phyloP scores from a whole-genome alignment of 2,797 vertebrate species.

The Peromyscus melanophrys region DNA sequence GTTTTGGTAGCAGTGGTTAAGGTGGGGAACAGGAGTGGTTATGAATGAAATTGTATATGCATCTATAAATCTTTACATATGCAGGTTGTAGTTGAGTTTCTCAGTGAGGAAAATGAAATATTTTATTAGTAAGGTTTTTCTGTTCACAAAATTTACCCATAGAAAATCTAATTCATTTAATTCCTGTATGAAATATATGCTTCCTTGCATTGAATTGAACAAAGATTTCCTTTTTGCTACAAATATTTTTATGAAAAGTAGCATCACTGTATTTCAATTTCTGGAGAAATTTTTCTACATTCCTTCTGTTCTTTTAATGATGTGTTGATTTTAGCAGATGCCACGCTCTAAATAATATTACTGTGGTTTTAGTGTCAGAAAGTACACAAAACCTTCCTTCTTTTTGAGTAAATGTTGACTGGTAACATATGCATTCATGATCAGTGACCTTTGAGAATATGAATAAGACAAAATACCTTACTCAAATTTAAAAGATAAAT shows the following conservation, averaged over 20 bases:
- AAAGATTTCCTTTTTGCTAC: neutral
- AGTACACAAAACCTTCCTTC: neutral
- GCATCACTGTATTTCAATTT: neutral
- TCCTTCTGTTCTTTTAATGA: neutral
- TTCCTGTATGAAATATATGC: neutral
- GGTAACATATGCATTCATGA: neutral
- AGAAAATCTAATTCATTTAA: neutral
- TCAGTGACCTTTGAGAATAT: neutral
- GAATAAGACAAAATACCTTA: neutral
- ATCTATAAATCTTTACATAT: neutral
- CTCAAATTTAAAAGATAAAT: slow-evolving; percentile 7
- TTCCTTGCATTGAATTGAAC: neutral
- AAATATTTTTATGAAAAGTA: neutral
- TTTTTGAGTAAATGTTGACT: neutral
- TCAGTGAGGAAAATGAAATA: neutral
- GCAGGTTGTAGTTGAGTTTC: neutral
- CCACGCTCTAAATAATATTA: neutral
- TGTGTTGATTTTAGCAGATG: neutral
- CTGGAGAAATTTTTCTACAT: neutral
- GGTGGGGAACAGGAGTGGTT: accelerated
- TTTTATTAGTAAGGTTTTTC: neutral
- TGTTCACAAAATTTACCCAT: neutral
- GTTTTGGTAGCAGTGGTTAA: neutral
- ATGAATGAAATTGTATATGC: neutral
- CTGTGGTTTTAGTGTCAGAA: neutral